A percentile compares a stretch with the other conserved stretches of the same genome.
Conservation (phyloP, 2,888 invertebrate species). For the Apotomis betuletana region DNA sequence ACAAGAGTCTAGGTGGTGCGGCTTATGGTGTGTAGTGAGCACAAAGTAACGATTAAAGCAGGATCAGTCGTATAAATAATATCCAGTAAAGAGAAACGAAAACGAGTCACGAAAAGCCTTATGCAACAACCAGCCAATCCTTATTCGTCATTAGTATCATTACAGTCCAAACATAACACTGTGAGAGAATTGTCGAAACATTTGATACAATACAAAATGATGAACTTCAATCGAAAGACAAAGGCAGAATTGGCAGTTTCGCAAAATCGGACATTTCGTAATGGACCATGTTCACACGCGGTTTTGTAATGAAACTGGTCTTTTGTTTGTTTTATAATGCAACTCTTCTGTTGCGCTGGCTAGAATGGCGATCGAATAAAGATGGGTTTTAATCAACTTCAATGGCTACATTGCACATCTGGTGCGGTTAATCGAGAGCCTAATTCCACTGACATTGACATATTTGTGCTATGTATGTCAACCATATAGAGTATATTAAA, state of each 20-base stretch:
- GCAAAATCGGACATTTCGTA: slow-evolving; percentile 58
- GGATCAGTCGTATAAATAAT: too few species aligned
- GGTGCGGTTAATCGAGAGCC: too few species aligned
- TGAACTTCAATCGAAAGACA: slow-evolving; percentile 37
- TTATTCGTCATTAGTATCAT: slow-evolving; percentile 8
- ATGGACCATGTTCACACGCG: slow-evolving; percentile 63
- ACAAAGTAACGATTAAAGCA: too few species aligned
- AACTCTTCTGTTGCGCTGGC: slow-evolving; percentile 17
- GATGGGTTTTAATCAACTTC: too few species aligned
- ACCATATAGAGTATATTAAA: too few species aligned
- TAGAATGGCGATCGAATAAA: neutral
- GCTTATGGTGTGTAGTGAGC: too few species aligned
- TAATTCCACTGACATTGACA: too few species aligned
- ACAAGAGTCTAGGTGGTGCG: too few species aligned
- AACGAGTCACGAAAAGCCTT: slow-evolving; percentile 1
- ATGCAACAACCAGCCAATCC: neutral
- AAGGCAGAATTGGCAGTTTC: slow-evolving; percentile 56
- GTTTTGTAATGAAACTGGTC: slow-evolving; percentile 59
- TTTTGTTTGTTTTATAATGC: slow-evolving; percentile 47
- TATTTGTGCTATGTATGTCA: too few species aligned
- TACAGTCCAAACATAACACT: slow-evolving; percentile 5
- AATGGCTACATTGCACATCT: too few species aligned
- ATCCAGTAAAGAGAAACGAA: neutral
- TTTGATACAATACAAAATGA: slow-evolving; percentile 22
- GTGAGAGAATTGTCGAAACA: slow-evolving; percentile 26